Evolutionary conservation across 2,888 invertebrate species (phyloP).

Genomic region (Sympetrum striolatum): DNA sequence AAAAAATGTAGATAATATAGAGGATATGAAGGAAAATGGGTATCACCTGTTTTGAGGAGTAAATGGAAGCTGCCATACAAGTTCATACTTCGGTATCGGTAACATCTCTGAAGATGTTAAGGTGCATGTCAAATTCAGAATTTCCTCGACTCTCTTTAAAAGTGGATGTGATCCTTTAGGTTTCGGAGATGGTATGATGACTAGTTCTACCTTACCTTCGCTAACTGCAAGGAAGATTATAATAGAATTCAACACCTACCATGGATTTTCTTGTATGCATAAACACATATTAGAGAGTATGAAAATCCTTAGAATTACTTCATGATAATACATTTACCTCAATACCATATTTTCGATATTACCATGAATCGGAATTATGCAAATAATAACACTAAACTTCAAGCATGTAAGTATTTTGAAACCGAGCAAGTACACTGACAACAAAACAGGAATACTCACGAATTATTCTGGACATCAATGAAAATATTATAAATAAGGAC

Average conservation of each 20-base stretch:
- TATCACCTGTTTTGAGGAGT: slow-evolving; percentile 30
- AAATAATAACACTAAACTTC: background rate
- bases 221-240: slow-evolving; percentile 42
- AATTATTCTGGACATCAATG: background rate
- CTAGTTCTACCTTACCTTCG: slow-evolving; percentile 49
- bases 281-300: background rate
- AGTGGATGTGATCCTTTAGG: slow-evolving; percentile 50
- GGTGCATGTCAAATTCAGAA: slow-evolving; percentile 54
- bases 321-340: background rate
- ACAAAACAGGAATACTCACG: background rate
- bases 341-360: background rate
- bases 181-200: slow-evolving; percentile 50
- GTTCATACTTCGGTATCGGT: slow-evolving; percentile 17
- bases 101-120: slow-evolving; percentile 42
- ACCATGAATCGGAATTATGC: background rate
- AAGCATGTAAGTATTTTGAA: background rate
- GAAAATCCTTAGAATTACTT: background rate
- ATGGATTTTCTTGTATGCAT: background rate
- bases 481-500: slow-evolving; percentile 9
- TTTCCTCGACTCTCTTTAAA: slow-evolving; percentile 52
- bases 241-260: too few species aligned
- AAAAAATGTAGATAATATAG: background rate
- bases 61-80: slow-evolving; percentile 39
- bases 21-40: background rate
- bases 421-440: background rate